Evolutionary conservation across 2,888 invertebrate genomes (phyloP).

Genomic region (Eilema griseolum): DNA sequence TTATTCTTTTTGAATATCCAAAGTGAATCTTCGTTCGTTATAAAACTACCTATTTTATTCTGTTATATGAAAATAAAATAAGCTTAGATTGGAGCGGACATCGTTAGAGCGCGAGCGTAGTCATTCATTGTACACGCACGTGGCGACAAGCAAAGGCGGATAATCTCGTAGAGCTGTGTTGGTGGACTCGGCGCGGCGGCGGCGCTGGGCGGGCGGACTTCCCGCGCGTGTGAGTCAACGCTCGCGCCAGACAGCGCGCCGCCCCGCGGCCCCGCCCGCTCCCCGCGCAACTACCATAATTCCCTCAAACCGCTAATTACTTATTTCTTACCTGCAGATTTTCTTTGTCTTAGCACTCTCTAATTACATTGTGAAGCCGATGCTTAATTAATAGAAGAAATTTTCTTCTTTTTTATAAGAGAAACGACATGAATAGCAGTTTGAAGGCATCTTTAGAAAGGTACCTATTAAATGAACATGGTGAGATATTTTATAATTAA

Average conservation of each 20-base stretch:
- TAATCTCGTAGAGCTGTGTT: constrained; percentile 27
- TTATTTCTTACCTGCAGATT: constrained; percentile 35
- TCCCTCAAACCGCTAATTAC: constrained; percentile 37
- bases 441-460: background rate
- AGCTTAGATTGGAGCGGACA: background rate
- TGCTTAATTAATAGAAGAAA: constrained; percentile 1
- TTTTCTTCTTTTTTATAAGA: background rate
- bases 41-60: background rate
- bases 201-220: constrained; percentile 50
- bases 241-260: constrained; percentile 65
- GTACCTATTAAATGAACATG: too few relatives aligned
- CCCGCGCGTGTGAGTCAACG: constrained; percentile 66
- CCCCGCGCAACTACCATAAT: constrained; percentile 22
- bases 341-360: constrained; percentile 25
- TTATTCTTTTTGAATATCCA: background rate
- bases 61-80: background rate
- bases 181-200: constrained; percentile 38
- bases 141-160: constrained; percentile 24
- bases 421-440: background rate
- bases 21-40: too few relatives aligned
- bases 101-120: background rate
- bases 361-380: constrained; percentile 18
- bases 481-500: too few relatives aligned
- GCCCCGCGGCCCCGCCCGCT: constrained; percentile 35
- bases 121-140: constrained; percentile 18